Evolutionary conservation across 2,113 vertebrate genomes (phyloP).

Genomic region (Alexandromys fortis): DNA sequence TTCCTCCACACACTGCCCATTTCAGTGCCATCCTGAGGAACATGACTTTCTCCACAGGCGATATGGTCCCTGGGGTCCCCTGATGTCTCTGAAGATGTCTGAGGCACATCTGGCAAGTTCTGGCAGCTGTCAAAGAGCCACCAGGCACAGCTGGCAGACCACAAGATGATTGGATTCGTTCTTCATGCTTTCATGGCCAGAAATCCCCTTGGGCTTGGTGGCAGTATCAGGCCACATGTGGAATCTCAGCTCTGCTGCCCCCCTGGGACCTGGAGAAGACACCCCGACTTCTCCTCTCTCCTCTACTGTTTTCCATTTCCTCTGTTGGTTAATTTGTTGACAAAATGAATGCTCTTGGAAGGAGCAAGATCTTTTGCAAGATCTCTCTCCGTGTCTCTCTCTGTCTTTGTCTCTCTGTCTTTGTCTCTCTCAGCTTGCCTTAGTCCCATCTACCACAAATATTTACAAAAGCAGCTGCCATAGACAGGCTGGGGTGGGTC

Average conservation of each 20-base stretch:
- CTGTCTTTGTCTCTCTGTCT: neutral
- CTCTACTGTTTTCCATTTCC: neutral
- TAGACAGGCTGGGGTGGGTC: neutral
- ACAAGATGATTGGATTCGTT: slow-evolving; percentile 26
- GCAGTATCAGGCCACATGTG: slow-evolving; percentile 42
- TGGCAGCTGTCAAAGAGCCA: slow-evolving; percentile 36
- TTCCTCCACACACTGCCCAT: neutral
- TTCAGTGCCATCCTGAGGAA: neutral
- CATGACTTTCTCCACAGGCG: neutral
- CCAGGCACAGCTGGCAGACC: slow-evolving; percentile 60
- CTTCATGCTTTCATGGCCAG: slow-evolving; percentile 33
- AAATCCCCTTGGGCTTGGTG: neutral
- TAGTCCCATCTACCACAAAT: neutral
- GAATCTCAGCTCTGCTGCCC: neutral
- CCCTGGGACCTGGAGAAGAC: neutral
- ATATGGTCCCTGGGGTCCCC: slow-evolving; percentile 8
- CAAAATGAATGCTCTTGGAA: slow-evolving; percentile 52
- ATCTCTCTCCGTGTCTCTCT: neutral
- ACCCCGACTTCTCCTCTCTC: neutral
- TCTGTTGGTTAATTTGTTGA: slow-evolving; percentile 40
- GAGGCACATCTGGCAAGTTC: slow-evolving; percentile 59
- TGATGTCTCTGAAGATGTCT: slow-evolving; percentile 52
- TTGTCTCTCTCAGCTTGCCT: neutral
- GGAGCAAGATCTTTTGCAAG: neutral
- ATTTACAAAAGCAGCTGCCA: slow-evolving; percentile 9